Evolutionary conservation across 2,888 invertebrate species (phyloP).

Genomic region (Pedicia rivosa): DNA sequence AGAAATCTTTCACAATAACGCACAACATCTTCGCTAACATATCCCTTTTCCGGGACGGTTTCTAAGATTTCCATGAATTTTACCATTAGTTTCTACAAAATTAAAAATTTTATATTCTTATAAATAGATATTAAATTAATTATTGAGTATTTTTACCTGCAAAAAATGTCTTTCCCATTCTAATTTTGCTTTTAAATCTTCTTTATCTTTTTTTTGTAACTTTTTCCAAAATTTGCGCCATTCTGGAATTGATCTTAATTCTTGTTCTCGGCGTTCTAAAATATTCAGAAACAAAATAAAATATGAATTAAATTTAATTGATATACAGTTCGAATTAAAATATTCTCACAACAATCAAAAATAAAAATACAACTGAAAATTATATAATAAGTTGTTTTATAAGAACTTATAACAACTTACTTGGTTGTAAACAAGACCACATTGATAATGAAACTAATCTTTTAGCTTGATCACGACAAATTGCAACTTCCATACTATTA

Average conservation of each 20-base stretch:
- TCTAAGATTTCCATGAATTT: conserved; percentile 75
- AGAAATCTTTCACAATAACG: conserved; percentile 88
- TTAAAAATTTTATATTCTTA: neutral
- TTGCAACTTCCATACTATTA: conserved; percentile 90
- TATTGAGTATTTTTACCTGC: conserved; percentile 25
- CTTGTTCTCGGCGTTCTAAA: conserved; percentile 62
- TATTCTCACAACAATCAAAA: neutral
- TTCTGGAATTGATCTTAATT: conserved; percentile 72
- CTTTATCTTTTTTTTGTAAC: conserved; percentile 61
- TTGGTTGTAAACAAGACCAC: conserved; percentile 79
- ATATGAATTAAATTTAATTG: conserved; percentile 6
- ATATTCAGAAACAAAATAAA: no score
- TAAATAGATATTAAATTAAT: neutral
- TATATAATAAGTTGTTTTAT: neutral
- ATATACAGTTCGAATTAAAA: conserved; percentile 5
- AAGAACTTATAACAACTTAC: conserved; percentile 29
- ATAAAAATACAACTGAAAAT: neutral
- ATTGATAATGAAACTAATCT: conserved; percentile 81
- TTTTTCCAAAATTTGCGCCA: conserved; percentile 88
- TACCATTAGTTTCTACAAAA: conserved; percentile 45
- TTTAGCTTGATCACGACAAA: conserved; percentile 86
- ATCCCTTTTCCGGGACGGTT: conserved; percentile 47
- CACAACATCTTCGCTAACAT: conserved; percentile 38
- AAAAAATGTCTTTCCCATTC: conserved; percentile 81
- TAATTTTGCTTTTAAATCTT: conserved; percentile 47